Percentiles rank a stretch among this genome's conserved stretches.
Evolutionary conservation across 2,113 vertebrate genomes (phyloP).

Genomic region (Campylomormyrus tamandua): DNA sequence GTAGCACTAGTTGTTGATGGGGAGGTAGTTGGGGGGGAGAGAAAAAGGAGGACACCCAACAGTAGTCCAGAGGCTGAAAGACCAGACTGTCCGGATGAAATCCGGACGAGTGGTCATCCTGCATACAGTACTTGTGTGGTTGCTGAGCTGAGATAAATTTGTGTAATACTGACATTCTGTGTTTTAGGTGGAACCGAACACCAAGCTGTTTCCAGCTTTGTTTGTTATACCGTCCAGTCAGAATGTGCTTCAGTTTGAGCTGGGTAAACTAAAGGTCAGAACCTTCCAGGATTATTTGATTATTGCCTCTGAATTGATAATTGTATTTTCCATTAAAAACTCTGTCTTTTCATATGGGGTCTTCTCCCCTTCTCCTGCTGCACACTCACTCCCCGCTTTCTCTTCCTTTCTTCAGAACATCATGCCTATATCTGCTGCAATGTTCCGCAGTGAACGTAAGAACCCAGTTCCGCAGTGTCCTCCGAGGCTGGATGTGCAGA

Average conservation of each 20-base stretch:
- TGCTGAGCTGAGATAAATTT: neutral
- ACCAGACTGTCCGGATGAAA: neutral
- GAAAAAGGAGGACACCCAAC: neutral
- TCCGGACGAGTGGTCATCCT: neutral
- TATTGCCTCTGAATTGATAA: conserved; percentile 6
- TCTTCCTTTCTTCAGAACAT: conserved; percentile 69
- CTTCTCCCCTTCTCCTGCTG: neutral
- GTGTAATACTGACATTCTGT: neutral
- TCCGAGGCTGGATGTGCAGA: conserved; percentile 72
- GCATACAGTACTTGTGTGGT: neutral
- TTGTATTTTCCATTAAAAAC: neutral
- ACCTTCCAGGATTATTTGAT: neutral
- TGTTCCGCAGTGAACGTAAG: conserved; percentile 86
- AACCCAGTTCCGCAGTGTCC: conserved; percentile 86
- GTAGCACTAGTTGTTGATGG: neutral
- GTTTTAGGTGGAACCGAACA: conserved; percentile 83
- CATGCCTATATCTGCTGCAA: conserved; percentile 88
- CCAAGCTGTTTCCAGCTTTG: conserved; percentile 84
- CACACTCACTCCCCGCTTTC: neutral
- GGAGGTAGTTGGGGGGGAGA: neutral
- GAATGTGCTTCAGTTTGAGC: conserved; percentile 81
- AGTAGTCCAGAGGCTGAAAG: neutral
- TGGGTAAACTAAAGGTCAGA: conserved; percentile 85
- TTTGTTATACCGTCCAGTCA: conserved; percentile 82
- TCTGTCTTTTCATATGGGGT: neutral